Evolutionary conservation across 2,797 vertebrate genomes (phyloP).

Genomic region (Orestias chungarensis): DNA sequence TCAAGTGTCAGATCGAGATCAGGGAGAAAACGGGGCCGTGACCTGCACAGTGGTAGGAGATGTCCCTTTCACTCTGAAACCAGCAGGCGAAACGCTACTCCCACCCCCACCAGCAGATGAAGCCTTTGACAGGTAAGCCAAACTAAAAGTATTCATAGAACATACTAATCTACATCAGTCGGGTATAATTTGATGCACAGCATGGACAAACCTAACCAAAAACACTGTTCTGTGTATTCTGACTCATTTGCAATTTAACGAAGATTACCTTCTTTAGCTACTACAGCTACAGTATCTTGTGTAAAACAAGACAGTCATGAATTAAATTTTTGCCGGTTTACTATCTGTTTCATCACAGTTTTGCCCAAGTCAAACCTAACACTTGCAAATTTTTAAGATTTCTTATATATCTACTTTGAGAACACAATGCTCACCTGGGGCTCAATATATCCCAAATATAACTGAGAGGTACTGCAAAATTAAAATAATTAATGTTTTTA

Average conservation of each 20-base stretch:
- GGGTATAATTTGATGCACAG: background rate
- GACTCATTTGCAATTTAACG: background rate
- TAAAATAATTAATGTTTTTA: background rate
- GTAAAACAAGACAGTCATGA: background rate
- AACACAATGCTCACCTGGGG: background rate
- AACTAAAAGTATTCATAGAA: slow-evolving; percentile 8
- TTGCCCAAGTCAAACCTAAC: background rate
- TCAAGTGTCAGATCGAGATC: slow-evolving; percentile 94
- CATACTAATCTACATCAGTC: background rate
- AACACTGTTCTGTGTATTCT: background rate
- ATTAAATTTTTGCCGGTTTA: background rate
- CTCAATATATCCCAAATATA: background rate
- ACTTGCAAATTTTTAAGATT: background rate
- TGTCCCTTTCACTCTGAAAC: slow-evolving; percentile 96
- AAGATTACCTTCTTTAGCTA: background rate
- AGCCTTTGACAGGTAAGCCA: slow-evolving; percentile 79
- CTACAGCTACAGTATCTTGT: background rate
- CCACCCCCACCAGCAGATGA: slow-evolving; percentile 81
- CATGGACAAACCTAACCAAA: background rate
- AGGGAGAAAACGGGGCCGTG: slow-evolving; percentile 94
- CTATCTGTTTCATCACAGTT: background rate
- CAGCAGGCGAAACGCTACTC: slow-evolving; percentile 87
- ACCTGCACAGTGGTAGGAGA: slow-evolving; percentile 97
- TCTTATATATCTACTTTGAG: background rate
- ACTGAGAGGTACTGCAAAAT: background rate